Conservation (phyloP, 2,797 vertebrate species). For the Onychomys leucogaster region DNA sequence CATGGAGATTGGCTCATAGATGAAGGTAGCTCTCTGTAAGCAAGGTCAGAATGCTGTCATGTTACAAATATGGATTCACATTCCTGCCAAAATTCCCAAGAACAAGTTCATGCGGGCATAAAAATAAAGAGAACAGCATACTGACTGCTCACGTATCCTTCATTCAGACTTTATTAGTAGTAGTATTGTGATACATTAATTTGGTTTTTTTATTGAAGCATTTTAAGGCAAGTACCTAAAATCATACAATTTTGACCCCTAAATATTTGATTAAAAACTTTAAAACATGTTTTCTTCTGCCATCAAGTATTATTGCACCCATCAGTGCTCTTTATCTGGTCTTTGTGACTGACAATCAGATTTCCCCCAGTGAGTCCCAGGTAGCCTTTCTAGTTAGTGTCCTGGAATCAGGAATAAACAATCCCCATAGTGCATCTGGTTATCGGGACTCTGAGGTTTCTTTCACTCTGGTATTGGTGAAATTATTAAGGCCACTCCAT, state of each 20-base stretch:
- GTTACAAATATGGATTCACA: background rate
- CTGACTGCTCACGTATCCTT: background rate
- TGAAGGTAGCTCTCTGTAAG: background rate
- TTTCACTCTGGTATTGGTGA: background rate
- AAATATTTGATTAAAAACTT: slow-evolving; percentile 5
- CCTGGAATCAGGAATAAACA: background rate
- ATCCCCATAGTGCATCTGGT: background rate
- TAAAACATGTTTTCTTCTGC: background rate
- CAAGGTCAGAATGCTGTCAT: background rate
- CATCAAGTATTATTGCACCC: background rate
- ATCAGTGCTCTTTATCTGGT: background rate
- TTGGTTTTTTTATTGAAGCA: background rate
- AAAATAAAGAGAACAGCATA: background rate
- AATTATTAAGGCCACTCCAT: no score
- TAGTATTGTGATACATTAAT: background rate
- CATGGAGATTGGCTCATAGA: background rate
- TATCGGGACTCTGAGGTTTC: background rate
- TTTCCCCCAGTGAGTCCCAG: background rate
- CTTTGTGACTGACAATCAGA: background rate
- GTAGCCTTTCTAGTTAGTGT: background rate
- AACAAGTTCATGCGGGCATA: background rate
- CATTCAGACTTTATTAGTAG: background rate
- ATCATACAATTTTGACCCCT: background rate
- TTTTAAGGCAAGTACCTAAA: background rate
- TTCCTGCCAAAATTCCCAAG: no score